Conservation (phyloP, 2,888 invertebrate species). For the Abrostola triplasia region DNA sequence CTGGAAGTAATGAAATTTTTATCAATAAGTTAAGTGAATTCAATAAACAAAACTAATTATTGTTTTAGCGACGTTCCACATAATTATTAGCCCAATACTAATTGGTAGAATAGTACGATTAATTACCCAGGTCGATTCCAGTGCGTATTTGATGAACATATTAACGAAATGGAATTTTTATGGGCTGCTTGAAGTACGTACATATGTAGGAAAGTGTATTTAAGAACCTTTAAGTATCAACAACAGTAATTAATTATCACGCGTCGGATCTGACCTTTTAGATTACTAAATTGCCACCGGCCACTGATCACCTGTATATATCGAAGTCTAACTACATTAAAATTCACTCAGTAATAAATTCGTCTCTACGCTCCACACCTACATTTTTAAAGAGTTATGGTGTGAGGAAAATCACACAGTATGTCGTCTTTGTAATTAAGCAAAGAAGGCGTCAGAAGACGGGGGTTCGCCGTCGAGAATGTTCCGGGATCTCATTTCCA, state of each 20-base stretch:
- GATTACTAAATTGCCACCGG: constrained; percentile 36
- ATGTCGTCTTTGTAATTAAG: constrained; percentile 83
- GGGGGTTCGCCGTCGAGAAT: constrained; percentile 77
- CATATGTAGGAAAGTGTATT: constrained; percentile 20
- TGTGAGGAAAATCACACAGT: constrained; percentile 68
- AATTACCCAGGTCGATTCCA: constrained; percentile 47
- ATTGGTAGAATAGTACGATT: constrained; percentile 15
- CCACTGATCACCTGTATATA: constrained; percentile 39
- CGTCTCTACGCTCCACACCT: constrained; percentile 9
- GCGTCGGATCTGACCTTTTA: constrained; percentile 48
- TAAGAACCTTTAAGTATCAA: constrained; percentile 40
- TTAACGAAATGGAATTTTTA: constrained; percentile 58
- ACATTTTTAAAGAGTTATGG: constrained; percentile 51
- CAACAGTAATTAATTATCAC: constrained; percentile 46
- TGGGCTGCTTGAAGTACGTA: constrained; percentile 19
- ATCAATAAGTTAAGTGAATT: no score
- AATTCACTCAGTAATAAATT: constrained; percentile 2
- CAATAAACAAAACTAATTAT: not conserved
- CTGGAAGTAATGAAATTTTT: no score
- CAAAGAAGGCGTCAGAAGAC: constrained; percentile 83
- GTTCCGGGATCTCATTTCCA: constrained; percentile 86
- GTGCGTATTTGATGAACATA: constrained; percentile 55
- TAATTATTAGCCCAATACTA: constrained; percentile 12
- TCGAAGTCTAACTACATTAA: constrained; percentile 3
- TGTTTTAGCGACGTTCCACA: not conserved